phyloP scores from a whole-genome alignment of 2,113 vertebrate genomes.

The Nasalis larvatus region DNA sequence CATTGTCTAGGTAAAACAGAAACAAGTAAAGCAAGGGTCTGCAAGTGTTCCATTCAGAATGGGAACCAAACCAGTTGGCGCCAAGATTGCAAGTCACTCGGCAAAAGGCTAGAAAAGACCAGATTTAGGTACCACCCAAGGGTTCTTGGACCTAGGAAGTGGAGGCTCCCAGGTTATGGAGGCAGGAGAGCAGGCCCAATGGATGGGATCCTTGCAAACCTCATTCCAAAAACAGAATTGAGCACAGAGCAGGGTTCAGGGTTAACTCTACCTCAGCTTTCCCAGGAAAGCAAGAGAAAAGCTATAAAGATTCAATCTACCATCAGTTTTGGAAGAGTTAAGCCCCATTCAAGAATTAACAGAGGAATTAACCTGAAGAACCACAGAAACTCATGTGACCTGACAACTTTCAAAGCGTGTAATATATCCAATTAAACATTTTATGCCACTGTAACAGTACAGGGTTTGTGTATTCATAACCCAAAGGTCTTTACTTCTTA shows the following conservation, averaged over 20 bases:
- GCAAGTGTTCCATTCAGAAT: no score
- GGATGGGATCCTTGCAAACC: background rate
- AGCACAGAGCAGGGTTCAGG: background rate
- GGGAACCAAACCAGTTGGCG: no score
- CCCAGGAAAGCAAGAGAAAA: background rate
- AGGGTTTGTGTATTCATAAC: slow-evolving; percentile 62
- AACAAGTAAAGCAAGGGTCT: background rate
- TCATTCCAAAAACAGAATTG: background rate
- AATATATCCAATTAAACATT: slow-evolving; percentile 71
- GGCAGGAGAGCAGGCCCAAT: background rate
- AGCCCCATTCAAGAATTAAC: slow-evolving; percentile 36
- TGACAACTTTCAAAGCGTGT: slow-evolving; percentile 59
- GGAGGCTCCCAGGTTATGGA: background rate
- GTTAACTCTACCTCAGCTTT: background rate
- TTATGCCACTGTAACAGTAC: background rate
- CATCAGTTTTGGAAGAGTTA: background rate
- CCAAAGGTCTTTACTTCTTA: slow-evolving; percentile 4
- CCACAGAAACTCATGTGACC: slow-evolving; percentile 55
- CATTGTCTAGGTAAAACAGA: background rate
- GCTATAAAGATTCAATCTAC: background rate
- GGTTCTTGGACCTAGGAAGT: background rate
- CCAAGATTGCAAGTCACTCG: background rate
- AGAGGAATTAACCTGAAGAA: slow-evolving; percentile 75
- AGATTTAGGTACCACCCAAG: background rate
- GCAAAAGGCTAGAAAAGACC: background rate